Base-by-base conservation (phyloP, 2,888 invertebrate species). In the Drosophila formosana region DNA sequence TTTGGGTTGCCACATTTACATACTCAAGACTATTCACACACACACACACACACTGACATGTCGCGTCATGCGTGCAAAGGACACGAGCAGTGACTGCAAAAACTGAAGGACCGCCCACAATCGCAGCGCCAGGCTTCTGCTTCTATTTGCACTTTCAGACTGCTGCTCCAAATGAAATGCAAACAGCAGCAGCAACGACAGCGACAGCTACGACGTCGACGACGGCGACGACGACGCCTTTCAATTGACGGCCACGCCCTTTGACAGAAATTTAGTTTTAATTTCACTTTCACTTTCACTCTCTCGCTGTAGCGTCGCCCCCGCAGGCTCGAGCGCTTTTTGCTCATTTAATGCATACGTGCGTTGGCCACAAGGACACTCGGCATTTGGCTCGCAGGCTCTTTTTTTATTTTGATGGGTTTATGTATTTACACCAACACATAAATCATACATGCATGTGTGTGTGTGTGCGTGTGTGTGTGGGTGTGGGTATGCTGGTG, bases 371-470 rank as follows among this genome's bases (percentile, higher is more conserved):
- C 80, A 83, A 88, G 89, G 85, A 79, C 85, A 80, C 74, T 80
- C 52, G 60, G 52, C 58, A 64, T 67, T 73, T 23, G 39, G 51
- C 49, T 60, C 41, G 58, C 52, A 28, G 47, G 50, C 41, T 39
- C 41, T 66, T 66, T 65, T 66, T 65, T 67, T 69, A 67, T 77
- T 78, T 66, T 70, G 71, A 85, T 78, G 87, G 83, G 89, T 80
- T 85, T 81, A 81, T 78, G 74, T 85, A 87, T 89, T 87, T 87
- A 84, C 88, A 89, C 61, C 66, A 72, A 65, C 72, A 76, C 79
- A 82, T 85, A 85, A 77, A 83, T 88, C 79, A 75, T 73, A 64
- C 63, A 46, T 26, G 49, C 45, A 25, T 46, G 37, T 65, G 46
- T n/a, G 45, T 41, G 23, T 55, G 58, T 56, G 55, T 26, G 47